Percentiles rank a stretch among this genome's conserved stretches.
These are phyloP conservation scores for Eumerus sabulonum DNA, from an alignment of 2,888 invertebrate genomes.

Conservation along the genomic window DNA sequence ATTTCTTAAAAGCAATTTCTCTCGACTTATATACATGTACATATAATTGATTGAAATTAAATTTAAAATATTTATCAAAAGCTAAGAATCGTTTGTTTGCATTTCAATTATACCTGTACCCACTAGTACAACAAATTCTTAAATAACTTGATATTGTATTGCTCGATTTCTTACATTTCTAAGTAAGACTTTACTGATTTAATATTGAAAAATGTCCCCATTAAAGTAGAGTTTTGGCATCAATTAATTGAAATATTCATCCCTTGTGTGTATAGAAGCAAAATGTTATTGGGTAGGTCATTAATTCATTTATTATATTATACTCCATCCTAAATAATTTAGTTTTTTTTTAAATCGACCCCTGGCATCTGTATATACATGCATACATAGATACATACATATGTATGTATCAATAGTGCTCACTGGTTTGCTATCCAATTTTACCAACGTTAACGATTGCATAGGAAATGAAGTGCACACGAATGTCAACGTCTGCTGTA, in stretches of 20 bases:
- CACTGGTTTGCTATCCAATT: not conserved
- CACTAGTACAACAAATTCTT: no score
- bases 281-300: slow-evolving; percentile 65
- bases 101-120: no score
- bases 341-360: slow-evolving; percentile 62
- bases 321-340: slow-evolving; percentile 50
- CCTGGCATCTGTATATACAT: slow-evolving; percentile 62
- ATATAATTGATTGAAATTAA: no score
- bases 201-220: no score
- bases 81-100: no score
- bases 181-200: no score
- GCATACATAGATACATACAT: slow-evolving; percentile 4
- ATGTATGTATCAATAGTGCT: not conserved
- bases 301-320: slow-evolving; percentile 67
- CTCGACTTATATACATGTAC: no score
- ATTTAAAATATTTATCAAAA: no score
- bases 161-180: no score
- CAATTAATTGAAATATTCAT: slow-evolving; percentile 71
- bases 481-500: slow-evolving; percentile 56
- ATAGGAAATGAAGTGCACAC: slow-evolving; percentile 66
- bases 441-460: slow-evolving; percentile 50
- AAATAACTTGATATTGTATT: no score
- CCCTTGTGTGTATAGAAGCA: slow-evolving; percentile 53
- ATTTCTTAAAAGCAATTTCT: no score
- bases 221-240: slow-evolving; percentile 69